Evolutionary conservation across 1,140 invertebrate genomes (phyloP).

Genomic region (Saccostrea cuccullata): DNA sequence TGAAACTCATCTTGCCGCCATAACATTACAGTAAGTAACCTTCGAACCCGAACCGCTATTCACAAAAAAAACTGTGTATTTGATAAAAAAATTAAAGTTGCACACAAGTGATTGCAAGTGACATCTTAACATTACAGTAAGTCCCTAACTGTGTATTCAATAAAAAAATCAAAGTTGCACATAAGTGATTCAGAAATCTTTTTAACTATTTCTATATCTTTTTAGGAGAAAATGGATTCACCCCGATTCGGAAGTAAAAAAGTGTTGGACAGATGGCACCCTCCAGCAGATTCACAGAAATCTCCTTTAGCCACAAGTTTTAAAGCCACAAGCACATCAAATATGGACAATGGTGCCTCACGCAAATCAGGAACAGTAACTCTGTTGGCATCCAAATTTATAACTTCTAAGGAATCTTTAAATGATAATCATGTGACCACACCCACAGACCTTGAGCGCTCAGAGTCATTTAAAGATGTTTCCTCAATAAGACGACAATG

Average conservation of each 20-base stretch:
- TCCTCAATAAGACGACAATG: slow-evolving; percentile 48
- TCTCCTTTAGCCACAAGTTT: slow-evolving; percentile 22
- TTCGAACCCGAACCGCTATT: too few species aligned
- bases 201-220: neutral
- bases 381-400: slow-evolving; percentile 47
- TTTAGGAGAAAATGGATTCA: slow-evolving; percentile 10
- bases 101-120: neutral
- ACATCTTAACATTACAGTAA: slow-evolving; percentile 48
- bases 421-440: slow-evolving; percentile 34
- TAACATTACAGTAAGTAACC: slow-evolving; percentile 42
- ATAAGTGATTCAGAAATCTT: neutral
- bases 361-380: slow-evolving; percentile 51
- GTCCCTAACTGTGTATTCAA: neutral
- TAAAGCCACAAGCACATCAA: slow-evolving; percentile 29
- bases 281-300: slow-evolving; percentile 44
- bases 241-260: slow-evolving; percentile 32
- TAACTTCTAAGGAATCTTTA: slow-evolving; percentile 24
- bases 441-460: slow-evolving; percentile 7
- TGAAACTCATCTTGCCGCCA: slow-evolving; percentile 51
- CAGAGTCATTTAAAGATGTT: slow-evolving; percentile 41
- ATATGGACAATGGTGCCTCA: slow-evolving; percentile 26
- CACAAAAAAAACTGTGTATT: neutral
- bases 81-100: neutral
- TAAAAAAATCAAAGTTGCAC: neutral
- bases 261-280: slow-evolving; percentile 47